Evolutionary conservation across 2,113 vertebrate species (phyloP), one percentile per base, ranked within the genome.

Genomic region (Corynorhinus townsendii): DNA sequence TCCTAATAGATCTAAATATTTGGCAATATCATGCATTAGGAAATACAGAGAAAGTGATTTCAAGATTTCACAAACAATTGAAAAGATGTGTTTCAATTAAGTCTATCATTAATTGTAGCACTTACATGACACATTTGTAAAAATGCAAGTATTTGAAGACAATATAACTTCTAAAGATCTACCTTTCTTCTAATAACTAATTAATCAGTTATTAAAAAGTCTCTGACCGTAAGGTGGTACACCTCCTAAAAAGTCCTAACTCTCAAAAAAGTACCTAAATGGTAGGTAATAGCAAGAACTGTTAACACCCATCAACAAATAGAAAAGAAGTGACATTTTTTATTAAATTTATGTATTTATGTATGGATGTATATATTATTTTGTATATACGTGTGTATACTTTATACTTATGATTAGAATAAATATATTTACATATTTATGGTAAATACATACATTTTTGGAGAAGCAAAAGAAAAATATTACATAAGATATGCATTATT

Each of bases 21-120:
- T 98, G 97, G 95, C 95, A 98, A 97, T 98, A 97, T 87, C 96
- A 95, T 86, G 91, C 75, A 87, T 96, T 90, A 95, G 86, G 95
- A 97, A 98, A 96, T 96, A 97, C 89, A 92, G 95, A 97, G 92
- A 87, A 97, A 96, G 93, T 93, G 96, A 97, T 96, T 98, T 96
- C 92, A 97, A 98, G 95, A 97, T 97, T 98, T 98, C 96, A 97
- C 76, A 97, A 98, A 97, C 97, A 97, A 97, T 95, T 98, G 96
- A 97, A 98, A 97, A 96, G 89, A 97, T 97, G 92, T 97, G 94
- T 97, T 98, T 98, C 96, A 98, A 90, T 96, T 94, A 94, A 97
- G 49, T 89, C 79, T 84, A 95, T 92, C 89, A 96, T 89, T 98
- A 98, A 97, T 97, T 97, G 90, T 87, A 95, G 81, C 97, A 96